These are phyloP conservation scores for Alca torda DNA, from an alignment of 2,797 vertebrate genomes.

Conservation along the genomic window DNA sequence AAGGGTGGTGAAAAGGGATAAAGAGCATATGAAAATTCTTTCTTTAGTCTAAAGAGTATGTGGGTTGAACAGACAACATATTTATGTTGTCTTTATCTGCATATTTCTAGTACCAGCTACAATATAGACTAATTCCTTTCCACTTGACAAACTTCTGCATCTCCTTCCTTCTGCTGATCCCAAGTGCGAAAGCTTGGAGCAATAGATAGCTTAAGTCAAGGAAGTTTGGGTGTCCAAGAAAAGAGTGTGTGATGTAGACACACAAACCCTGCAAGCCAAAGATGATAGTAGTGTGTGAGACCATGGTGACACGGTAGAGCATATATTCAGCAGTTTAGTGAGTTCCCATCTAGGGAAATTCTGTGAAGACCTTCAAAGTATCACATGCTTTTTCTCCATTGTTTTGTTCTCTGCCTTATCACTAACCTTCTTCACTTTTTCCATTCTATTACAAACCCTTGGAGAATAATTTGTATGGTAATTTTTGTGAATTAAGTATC, in stretches of 20 bases:
- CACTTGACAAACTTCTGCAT: neutral
- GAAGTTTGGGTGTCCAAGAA: neutral
- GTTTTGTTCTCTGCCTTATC: neutral
- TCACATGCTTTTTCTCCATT: neutral
- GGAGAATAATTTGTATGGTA: conserved; percentile 35
- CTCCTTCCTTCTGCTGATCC: neutral
- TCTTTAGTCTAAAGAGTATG: neutral
- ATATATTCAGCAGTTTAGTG: neutral
- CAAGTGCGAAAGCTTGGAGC: neutral
- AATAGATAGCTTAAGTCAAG: neutral
- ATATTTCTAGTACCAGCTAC: neutral
- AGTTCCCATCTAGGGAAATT: neutral
- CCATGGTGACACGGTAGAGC: accelerated
- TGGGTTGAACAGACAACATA: neutral
- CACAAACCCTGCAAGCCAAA: neutral
- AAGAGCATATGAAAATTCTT: neutral
- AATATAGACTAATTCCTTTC: neutral
- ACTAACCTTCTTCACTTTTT: neutral
- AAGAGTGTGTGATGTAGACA: neutral
- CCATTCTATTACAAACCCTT: neutral
- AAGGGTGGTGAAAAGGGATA: neutral
- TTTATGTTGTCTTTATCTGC: neutral
- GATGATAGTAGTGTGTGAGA: neutral
- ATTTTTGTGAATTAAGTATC: conserved; percentile 29
- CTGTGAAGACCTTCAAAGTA: neutral